Base-by-base conservation (phyloP, 2,888 invertebrate species). In the Caenorhabditis sp. region DNA sequence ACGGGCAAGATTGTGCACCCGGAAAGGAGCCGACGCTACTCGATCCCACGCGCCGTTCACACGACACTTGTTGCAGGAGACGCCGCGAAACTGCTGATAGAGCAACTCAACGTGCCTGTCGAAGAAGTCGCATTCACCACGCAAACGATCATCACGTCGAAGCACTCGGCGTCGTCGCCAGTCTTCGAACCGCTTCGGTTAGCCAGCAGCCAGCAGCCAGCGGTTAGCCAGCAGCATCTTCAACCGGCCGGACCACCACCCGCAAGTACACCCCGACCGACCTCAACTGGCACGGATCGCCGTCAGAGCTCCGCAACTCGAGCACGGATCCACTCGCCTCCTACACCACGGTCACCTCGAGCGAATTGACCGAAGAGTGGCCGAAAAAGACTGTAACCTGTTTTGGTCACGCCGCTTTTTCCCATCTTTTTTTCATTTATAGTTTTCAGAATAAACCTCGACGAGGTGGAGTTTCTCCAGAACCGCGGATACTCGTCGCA, bases 1-100 rank as follows among this genome's bases (percentile, higher is more conserved):
- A 92, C 93, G 2, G 95, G 95, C 5, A 93, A 94, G 86, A 94
- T 96, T 93, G 94, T 94, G 0, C 94, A 95, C 90, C 93, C 94
- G 1, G 93, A 93, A 90, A 94, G 93, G 0, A 95, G 95, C 7
- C 93, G 94, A 89, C 93, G 93, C 52, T 93, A 95, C 63, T 92
- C 94, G 13, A 94, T 95, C 90, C 93, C 94, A 89, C 93, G 95
- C 88, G 95, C 95, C 71, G 92, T 95, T 35, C 93, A 93, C 86
- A 91, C 93, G 79, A 71, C 79, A 30, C 93, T 94, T 93, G 73
- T 89, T 39, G 78, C 75, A 15, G 80, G 82, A 8, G 85, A 86
- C 17, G 82, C 85, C 13, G 89, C 83, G 24, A 83, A 83, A 26
- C 35, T 79, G 15, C 65, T 89, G n/a, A 82, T 87, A 83, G 85